phyloP scores from a whole-genome alignment of 2,113 vertebrate genomes.

The Gnathochromis pfefferi region DNA sequence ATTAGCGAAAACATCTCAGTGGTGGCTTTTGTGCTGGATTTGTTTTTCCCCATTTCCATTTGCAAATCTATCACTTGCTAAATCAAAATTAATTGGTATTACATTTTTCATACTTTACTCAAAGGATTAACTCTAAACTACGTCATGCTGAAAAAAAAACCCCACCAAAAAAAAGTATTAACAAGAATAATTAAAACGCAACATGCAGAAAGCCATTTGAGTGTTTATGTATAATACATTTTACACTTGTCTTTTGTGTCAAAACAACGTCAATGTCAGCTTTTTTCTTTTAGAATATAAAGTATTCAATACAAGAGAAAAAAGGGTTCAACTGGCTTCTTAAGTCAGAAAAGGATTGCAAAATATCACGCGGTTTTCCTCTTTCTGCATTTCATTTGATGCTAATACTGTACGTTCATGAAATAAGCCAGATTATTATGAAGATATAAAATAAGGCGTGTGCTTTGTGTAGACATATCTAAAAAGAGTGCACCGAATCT shows the following conservation, averaged over 20 bases:
- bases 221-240: neutral
- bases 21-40: neutral
- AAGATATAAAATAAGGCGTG: neutral
- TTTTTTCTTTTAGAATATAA: neutral
- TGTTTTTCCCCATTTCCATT: neutral
- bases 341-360: neutral
- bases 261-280: neutral
- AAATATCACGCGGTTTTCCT: neutral
- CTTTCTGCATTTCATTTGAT: neutral
- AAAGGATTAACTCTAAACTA: neutral
- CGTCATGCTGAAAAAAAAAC: fast-evolving
- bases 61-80: neutral
- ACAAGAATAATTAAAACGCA: neutral
- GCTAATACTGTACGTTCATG: neutral
- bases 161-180: neutral
- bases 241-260: neutral
- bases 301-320: neutral
- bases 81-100: neutral
- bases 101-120: neutral
- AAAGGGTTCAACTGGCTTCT: neutral
- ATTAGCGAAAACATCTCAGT: neutral
- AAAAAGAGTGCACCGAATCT: neutral
- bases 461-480: neutral
- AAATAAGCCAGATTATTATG: neutral
- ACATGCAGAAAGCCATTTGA: neutral